Percentiles rank a stretch among this genome's conserved stretches.
These are phyloP conservation scores for Psittacula echo DNA, from an alignment of 2,797 vertebrate species.

Conservation along the genomic window DNA sequence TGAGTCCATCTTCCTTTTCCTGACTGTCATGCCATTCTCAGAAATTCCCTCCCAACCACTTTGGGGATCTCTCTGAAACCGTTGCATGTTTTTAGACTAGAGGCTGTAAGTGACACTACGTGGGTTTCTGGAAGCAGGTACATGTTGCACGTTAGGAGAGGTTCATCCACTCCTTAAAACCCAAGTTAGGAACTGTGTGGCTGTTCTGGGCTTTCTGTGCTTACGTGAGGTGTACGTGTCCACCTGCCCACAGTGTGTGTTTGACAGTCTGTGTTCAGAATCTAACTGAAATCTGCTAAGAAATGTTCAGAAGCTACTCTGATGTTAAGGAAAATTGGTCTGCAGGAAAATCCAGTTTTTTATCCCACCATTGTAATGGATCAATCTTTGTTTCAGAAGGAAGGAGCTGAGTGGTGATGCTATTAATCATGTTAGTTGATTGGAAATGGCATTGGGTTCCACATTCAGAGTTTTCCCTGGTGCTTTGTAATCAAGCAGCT, in stretches of 20 bases:
- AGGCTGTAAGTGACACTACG: background rate
- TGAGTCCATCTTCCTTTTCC: background rate
- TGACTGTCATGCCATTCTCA: background rate
- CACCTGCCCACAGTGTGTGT: too few relatives aligned
- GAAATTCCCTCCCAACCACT: background rate
- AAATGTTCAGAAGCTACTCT: background rate
- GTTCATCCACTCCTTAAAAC: background rate
- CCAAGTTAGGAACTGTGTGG: fast-evolving
- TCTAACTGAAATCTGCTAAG: background rate
- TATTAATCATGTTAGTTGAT: background rate
- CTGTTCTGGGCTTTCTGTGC: background rate
- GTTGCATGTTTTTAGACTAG: fast-evolving
- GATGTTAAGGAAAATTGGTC: background rate
- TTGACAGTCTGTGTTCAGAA: background rate
- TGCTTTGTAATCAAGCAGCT: background rate
- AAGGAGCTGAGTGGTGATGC: background rate
- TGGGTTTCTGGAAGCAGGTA: background rate
- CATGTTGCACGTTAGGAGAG: background rate
- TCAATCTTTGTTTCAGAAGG: background rate
- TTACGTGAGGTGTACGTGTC: background rate
- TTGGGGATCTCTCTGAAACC: background rate
- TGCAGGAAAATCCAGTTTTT: background rate
- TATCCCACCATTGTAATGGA: background rate
- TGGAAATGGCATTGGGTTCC: background rate
- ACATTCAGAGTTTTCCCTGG: background rate